Evolutionary conservation across 2,113 vertebrate species (phyloP), one percentile per base, ranked within the genome.

Genomic region (Colaptes auratus): DNA sequence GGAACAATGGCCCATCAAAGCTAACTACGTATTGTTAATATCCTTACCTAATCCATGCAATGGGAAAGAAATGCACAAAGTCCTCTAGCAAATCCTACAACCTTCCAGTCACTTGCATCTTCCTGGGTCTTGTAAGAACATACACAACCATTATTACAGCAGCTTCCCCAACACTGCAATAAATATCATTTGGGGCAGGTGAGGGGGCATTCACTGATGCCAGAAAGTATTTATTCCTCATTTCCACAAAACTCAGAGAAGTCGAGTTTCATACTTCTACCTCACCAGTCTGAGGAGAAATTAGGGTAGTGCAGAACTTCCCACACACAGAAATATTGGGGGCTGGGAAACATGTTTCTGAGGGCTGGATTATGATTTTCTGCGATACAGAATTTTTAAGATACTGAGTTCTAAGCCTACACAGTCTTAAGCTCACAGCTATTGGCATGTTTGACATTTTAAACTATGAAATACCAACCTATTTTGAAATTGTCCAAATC

Each of bases 391-490:
- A 85, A 86, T 92, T 92, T 95, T 86, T 7, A 2, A 94, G 59
- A 66, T 81, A 52, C 33, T 78, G 88, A 95, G 91, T 97, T 96
- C 97, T 97, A 97, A 96, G 96, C 86, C 94, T 85, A 94, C 94
- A 93, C 88, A 87, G 90, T 97, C 96, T 96, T 97, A 96, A 95
- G 93, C 94, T 90, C 96, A 93, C 96, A 97, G 96, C 97, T 97
- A 98, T 94, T 98, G 97, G 96, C 97, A 97, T 96, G 95, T 97
- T 97, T 98, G 96, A 97, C 96, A 98, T 97, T 98, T 97, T 97
- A 97, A 97, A 98, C 97, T 98, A 97, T 97, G 97, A 98, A 98
- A 98, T 98, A 98, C 96, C 96, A 97, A 98, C 97, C 97, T 98
- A 98, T 98, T 98, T 97, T 97, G 97, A 98, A 98, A 97, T 98